phyloP scores from a whole-genome alignment of 2,113 vertebrate genomes.

The Xiphias gladius region DNA sequence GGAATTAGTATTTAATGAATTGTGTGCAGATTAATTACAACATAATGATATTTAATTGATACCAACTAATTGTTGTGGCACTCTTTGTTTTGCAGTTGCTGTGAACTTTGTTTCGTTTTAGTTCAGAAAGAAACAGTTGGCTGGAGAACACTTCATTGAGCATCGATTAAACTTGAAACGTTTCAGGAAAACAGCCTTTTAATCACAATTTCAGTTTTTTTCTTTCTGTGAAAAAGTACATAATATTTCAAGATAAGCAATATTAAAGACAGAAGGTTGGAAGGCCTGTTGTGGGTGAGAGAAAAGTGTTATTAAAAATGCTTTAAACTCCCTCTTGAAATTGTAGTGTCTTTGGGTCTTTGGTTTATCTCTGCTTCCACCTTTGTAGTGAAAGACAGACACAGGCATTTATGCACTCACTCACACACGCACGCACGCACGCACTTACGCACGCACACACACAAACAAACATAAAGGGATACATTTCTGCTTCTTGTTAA shows the following conservation, averaged over 20 bases:
- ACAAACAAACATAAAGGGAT: conserved; percentile 23
- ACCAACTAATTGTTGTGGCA: conserved; percentile 74
- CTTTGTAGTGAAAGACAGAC: conserved; percentile 4
- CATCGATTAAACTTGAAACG: conserved; percentile 40
- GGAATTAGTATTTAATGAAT: conserved; percentile 82
- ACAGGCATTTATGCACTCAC: not conserved
- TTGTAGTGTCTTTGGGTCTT: conserved; percentile 1
- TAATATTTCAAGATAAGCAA: conserved; percentile 24
- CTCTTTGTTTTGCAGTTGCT: conserved; percentile 65
- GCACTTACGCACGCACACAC: conserved; percentile 28
- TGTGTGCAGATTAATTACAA: conserved; percentile 79
- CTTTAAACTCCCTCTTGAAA: conserved; percentile 28
- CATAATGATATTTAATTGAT: conserved; percentile 83
- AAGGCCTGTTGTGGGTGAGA: conserved; percentile 1
- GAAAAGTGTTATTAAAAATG: conserved; percentile 14
- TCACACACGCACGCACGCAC: conserved; percentile 19
- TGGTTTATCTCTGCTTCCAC: conserved; percentile 16
- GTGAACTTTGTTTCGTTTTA: conserved; percentile 71
- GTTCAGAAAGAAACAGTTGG: conserved; percentile 71
- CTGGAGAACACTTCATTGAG: conserved; percentile 59
- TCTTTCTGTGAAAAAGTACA: not conserved
- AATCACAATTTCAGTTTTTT: conserved; percentile 46
- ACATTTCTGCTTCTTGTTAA: conserved; percentile 69
- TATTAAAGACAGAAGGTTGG: conserved; percentile 19
- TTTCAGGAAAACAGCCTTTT: conserved; percentile 51